Evolutionary conservation across 2,888 invertebrate genomes (phyloP).

Genomic region (Euplexia lucipara): DNA sequence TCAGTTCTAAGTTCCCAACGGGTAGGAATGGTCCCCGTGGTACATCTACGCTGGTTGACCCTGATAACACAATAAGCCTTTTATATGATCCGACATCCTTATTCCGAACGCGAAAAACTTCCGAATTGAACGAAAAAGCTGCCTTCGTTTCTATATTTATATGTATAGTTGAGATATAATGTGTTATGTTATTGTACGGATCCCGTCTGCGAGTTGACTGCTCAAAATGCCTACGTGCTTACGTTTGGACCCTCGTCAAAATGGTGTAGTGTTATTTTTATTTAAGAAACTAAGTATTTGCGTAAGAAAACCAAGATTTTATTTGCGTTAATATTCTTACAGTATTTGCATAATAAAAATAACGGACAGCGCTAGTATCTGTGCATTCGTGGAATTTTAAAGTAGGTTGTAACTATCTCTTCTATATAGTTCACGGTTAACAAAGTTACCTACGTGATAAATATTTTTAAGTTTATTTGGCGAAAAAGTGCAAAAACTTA

Average conservation of each 20-base stretch:
- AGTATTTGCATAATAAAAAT: background rate
- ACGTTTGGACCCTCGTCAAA: constrained; percentile 46
- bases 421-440: too few species aligned
- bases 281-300: constrained; percentile 3
- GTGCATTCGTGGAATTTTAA: background rate
- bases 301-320: background rate
- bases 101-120: constrained; percentile 39
- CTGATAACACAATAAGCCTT: constrained; percentile 63
- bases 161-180: constrained; percentile 21
- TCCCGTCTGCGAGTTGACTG: constrained; percentile 12
- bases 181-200: background rate
- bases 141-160: constrained; percentile 24
- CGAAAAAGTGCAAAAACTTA: too few species aligned
- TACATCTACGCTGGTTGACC: constrained; percentile 33
- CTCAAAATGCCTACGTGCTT: constrained; percentile 11
- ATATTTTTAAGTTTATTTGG: too few species aligned
- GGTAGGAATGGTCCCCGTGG: constrained; percentile 13
- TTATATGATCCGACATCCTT: constrained; percentile 51
- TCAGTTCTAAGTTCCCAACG: background rate
- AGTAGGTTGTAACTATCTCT: background rate
- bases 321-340: background rate
- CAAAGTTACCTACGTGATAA: too few species aligned
- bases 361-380: background rate
- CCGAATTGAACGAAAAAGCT: constrained; percentile 24
- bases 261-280: constrained; percentile 17